phyloP scores from a whole-genome alignment of 2,113 vertebrate species.

The human region DNA sequence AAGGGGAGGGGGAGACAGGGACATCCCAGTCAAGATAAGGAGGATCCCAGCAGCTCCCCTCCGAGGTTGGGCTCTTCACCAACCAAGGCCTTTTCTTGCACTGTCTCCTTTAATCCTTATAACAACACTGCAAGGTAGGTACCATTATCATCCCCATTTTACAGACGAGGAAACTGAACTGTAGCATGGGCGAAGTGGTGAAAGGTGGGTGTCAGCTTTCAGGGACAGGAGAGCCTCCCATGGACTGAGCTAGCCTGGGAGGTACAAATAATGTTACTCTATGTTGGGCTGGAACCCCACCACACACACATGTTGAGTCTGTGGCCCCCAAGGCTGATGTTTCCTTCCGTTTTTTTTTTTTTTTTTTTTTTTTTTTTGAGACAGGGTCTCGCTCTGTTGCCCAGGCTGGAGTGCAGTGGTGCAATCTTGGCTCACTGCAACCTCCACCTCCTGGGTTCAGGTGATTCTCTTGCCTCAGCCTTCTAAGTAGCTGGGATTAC shows the following conservation, averaged over 20 bases:
- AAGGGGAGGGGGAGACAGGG: background rate
- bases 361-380: too few relatives aligned
- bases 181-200: background rate
- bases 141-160: background rate
- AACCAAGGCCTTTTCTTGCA: background rate
- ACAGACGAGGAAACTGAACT: slow-evolving; percentile 6
- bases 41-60: background rate
- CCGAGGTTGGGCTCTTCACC: background rate
- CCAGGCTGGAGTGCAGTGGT: too few relatives aligned
- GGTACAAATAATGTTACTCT: background rate
- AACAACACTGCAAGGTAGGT: background rate
- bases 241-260: background rate
- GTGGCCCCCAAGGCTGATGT: background rate
- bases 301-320: background rate
- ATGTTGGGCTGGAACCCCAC: background rate
- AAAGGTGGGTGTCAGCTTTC: background rate
- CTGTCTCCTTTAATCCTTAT: background rate
- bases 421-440: too few relatives aligned
- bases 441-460: too few relatives aligned
- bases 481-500: too few relatives aligned
- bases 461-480: too few relatives aligned
- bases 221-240: background rate
- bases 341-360: too few relatives aligned
- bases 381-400: too few relatives aligned
- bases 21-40: too few relatives aligned